Percentiles rank a stretch among this genome's conserved stretches.
These are phyloP conservation scores for Chesias legatella DNA, from an alignment of 2,888 invertebrate species.

Conservation along the genomic window DNA sequence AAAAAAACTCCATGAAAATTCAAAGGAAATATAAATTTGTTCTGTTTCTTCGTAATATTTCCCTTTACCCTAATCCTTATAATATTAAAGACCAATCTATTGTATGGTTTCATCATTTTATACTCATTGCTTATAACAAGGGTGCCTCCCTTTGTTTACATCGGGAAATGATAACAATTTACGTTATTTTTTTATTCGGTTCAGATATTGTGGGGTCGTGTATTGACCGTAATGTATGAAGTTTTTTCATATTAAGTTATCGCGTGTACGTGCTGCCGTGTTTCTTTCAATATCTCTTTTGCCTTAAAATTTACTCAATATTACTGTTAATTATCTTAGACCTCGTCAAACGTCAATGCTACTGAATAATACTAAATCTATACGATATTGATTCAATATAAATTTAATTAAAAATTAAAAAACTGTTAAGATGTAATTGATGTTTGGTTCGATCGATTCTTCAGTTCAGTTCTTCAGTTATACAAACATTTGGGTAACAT, in stretches of 20 bases:
- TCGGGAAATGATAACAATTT: slow-evolving; percentile 18
- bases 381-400: too few species aligned
- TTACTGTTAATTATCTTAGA: background rate
- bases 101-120: slow-evolving; percentile 11
- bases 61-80: too few species aligned
- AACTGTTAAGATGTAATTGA: too few species aligned
- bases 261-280: slow-evolving; percentile 20
- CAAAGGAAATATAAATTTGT: too few species aligned
- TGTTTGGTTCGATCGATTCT: too few species aligned
- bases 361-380: too few species aligned
- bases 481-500: too few species aligned
- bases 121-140: slow-evolving; percentile 12
- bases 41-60: slow-evolving; percentile 1
- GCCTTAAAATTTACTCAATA: slow-evolving; percentile 2
- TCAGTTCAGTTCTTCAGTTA: too few species aligned
- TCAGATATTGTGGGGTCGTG: slow-evolving; percentile 21
- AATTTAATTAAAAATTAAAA: too few species aligned
- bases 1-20: too few species aligned
- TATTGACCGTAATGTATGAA: slow-evolving; percentile 21
- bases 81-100: slow-evolving; percentile 13
- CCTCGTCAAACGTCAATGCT: too few species aligned
- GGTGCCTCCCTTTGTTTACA: slow-evolving; percentile 20
- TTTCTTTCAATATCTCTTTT: slow-evolving; percentile 10
- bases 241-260: slow-evolving; percentile 20
- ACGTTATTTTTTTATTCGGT: slow-evolving; percentile 12